Evolutionary conservation across 2,888 invertebrate genomes (phyloP).

Genomic region (Diplolepis rosae): DNA sequence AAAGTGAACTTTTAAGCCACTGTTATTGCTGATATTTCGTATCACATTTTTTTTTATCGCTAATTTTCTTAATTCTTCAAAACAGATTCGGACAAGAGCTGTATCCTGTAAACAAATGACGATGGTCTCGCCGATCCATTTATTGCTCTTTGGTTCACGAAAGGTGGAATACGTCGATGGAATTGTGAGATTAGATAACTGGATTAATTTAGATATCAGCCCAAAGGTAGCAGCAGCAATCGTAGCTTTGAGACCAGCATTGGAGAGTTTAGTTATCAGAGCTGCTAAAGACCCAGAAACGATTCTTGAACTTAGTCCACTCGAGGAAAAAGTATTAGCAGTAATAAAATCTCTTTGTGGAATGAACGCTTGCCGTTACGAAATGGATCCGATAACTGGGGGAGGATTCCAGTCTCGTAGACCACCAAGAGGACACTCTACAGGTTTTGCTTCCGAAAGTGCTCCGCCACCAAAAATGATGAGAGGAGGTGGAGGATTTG

Average conservation of each 20-base stretch:
- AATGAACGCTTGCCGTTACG: slow-evolving; percentile 84
- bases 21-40: too few relatives aligned
- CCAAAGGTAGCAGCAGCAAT: slow-evolving; percentile 86
- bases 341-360: slow-evolving; percentile 85
- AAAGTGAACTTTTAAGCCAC: too few relatives aligned
- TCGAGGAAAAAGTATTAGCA: slow-evolving; percentile 81
- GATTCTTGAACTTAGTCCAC: slow-evolving; percentile 79
- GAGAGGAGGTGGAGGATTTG: slow-evolving; percentile 59
- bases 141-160: slow-evolving; percentile 93
- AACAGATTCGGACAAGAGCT: slow-evolving; percentile 90
- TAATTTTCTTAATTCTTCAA: background rate
- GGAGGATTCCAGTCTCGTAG: slow-evolving; percentile 76
- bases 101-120: slow-evolving; percentile 97
- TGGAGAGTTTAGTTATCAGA: slow-evolving; percentile 89
- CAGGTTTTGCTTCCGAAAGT: slow-evolving; percentile 56
- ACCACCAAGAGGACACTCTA: slow-evolving; percentile 73
- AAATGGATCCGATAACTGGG: slow-evolving; percentile 77
- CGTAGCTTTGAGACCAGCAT: slow-evolving; percentile 89
- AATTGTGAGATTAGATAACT: slow-evolving; percentile 90
- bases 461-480: slow-evolving; percentile 72
- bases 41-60: background rate
- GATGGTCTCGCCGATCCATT: slow-evolving; percentile 95
- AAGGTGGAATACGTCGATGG: slow-evolving; percentile 87
- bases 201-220: slow-evolving; percentile 93
- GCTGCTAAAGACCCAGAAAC: slow-evolving; percentile 88